phyloP scores from a whole-genome alignment of 2,888 invertebrate genomes.

The Stenurella melanura region DNA sequence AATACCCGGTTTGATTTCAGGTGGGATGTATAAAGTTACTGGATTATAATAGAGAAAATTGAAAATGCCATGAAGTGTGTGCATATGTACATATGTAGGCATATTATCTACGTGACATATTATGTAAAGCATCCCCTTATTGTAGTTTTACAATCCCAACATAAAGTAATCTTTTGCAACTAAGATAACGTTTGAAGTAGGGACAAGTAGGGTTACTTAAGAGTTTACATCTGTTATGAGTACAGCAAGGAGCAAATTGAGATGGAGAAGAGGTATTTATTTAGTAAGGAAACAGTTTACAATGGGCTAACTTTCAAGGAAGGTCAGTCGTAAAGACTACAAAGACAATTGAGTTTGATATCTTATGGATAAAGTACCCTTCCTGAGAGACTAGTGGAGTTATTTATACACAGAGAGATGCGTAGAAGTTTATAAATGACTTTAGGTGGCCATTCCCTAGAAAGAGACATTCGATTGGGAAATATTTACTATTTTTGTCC shows the following conservation, averaged over 20 bases:
- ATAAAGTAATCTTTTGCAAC: not conserved
- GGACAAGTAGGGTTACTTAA: not conserved
- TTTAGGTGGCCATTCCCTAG: no score
- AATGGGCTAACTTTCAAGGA: not conserved
- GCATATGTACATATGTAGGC: no score
- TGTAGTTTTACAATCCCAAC: not conserved
- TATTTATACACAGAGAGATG: not conserved
- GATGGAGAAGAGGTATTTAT: conserved; percentile 2
- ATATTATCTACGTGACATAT: no score
- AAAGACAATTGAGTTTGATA: conserved; percentile 4
- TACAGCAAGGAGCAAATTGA: not conserved
- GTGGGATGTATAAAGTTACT: no score
- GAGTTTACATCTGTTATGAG: not conserved
- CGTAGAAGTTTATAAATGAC: not conserved
- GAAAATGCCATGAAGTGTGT: no score
- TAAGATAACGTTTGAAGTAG: conserved; percentile 4
- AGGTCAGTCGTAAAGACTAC: not conserved
- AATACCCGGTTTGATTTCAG: no score
- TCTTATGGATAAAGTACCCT: not conserved
- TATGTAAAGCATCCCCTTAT: not conserved
- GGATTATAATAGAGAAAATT: no score
- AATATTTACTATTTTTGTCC: no score
- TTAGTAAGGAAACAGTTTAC: not conserved
- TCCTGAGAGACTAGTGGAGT: not conserved
- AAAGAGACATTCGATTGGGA: no score